Base-by-base conservation (phyloP, 2,797 vertebrate species). In the Bovichtus variegatus region DNA sequence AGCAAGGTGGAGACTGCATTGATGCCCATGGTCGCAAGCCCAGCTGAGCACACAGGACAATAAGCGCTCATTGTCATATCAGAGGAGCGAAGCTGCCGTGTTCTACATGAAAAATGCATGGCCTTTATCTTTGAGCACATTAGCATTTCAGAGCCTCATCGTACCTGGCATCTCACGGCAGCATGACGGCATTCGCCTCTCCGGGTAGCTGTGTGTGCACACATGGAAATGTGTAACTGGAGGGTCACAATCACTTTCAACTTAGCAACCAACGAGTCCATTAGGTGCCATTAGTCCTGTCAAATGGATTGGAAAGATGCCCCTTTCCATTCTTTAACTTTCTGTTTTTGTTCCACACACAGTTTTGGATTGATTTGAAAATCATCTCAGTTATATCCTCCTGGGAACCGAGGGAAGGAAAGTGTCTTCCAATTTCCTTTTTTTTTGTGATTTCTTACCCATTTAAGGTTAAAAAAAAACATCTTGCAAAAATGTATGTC, bases 101-200 rank as follows among this genome's bases (percentile, higher is more conserved):
- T 77, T 64, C 34, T 2, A 40, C 64, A 89, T 93, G 75, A 90
- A 91, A 92, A 60, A 92, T 88, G 82, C 76, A 92, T 77, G 21
- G 55, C 57, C 75, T 83, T 87, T 80, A 71, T 89, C 81, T 79
- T 34, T 19, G 77, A 82, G 74, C 57, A 68, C 87, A 84, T 88
- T 86, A 77, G 68, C 87, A 86, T 75, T 41, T 36, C 18, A 16
- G 63, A 82, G 73, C 63, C 18, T 84, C 9, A 76, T 75, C 76
- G 76, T 40, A 80, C 66, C 67, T 66, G 70, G 62, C 53, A 54
- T 38, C 74, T 53, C 71, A 43, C 11, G 2, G 23, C 18, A 34
- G 54, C 41, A 25, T 51, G 62, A 34, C 9, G 3, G 2, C 71
- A 29, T 53, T 25, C 23, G 31, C 49, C 27, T 54, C 58, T 38